Percentiles rank a stretch among this genome's conserved stretches.
Conservation (phyloP, 1,140 invertebrate species). For the Chironomus tepperi region DNA sequence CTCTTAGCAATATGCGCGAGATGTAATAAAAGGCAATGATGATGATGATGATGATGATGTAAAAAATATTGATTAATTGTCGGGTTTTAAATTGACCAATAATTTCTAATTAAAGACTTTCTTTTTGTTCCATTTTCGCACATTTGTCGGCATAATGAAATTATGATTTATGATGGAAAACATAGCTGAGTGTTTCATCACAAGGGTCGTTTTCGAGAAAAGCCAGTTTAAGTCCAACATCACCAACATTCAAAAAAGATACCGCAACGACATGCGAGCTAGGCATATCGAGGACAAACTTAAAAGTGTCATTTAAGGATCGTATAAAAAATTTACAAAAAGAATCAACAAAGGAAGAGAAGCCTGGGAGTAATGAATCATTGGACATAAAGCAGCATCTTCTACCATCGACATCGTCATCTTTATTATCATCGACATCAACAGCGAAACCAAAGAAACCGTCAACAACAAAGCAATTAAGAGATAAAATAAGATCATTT, state of each 20-base stretch:
- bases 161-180: not conserved
- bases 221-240: conserved; percentile 15
- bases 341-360: not conserved
- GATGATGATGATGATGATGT: too few relatives aligned
- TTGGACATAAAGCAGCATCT: conserved; percentile 24
- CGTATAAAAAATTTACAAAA: conserved; percentile 25
- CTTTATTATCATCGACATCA: not conserved
- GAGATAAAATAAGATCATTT: not conserved
- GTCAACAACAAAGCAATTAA: conserved; percentile 22
- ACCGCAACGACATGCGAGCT: not conserved
- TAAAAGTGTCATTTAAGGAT: conserved; percentile 26
- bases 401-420: conserved; percentile 15
- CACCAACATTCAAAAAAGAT: not conserved
- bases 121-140: not conserved
- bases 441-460: not conserved
- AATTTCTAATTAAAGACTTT: not conserved
- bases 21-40: too few relatives aligned
- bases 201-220: conserved; percentile 19
- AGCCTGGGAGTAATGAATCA: not conserved
- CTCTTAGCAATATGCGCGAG: too few relatives aligned
- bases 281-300: not conserved
- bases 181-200: conserved; percentile 1
- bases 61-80: not conserved
- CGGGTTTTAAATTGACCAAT: not conserved
- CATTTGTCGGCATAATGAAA: not conserved